A percentile compares a stretch with the other conserved stretches of the same genome.
Evolutionary conservation across 2,888 invertebrate species (phyloP).

Genomic region (Trilocha varians): DNA sequence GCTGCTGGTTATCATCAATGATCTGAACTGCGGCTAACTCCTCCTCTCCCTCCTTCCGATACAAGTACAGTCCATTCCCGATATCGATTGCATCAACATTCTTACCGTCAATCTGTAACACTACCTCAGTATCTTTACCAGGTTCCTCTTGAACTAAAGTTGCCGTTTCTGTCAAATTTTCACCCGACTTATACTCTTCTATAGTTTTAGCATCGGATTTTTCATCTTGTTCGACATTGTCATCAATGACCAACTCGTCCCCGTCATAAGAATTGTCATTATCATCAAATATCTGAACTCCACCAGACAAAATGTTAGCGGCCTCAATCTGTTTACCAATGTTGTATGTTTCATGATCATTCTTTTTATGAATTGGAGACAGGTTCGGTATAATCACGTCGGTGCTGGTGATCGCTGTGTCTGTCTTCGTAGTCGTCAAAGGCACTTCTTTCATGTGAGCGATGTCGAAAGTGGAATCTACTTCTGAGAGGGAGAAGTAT

Average conservation of each 20-base stretch:
- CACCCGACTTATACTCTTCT: slow-evolving; percentile 26
- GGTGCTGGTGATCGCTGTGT: slow-evolving; percentile 29
- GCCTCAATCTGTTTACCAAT: slow-evolving; percentile 65
- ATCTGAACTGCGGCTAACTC: slow-evolving; percentile 65
- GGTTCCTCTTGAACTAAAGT: slow-evolving; percentile 30
- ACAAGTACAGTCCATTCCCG: slow-evolving; percentile 63
- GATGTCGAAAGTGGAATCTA: slow-evolving; percentile 50
- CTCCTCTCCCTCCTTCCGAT: slow-evolving; percentile 53
- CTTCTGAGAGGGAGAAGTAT: slow-evolving; percentile 61
- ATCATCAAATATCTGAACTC: slow-evolving; percentile 66
- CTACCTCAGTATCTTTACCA: slow-evolving; percentile 57
- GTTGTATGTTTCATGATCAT: slow-evolving; percentile 49
- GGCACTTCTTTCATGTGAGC: slow-evolving; percentile 48
- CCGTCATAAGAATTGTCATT: slow-evolving; percentile 69
- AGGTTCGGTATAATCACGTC: slow-evolving; percentile 45
- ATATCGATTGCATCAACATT: slow-evolving; percentile 67
- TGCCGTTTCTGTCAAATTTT: slow-evolving; percentile 21
- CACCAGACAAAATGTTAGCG: slow-evolving; percentile 62
- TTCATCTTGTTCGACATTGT: slow-evolving; percentile 49
- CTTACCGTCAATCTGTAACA: slow-evolving; percentile 62
- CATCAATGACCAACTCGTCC: slow-evolving; percentile 64
- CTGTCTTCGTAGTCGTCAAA: slow-evolving; percentile 27
- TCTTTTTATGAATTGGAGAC: slow-evolving; percentile 51
- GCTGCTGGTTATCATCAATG: slow-evolving; percentile 46
- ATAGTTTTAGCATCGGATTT: slow-evolving; percentile 34